Evolutionary conservation across 2,113 vertebrate species (phyloP), one percentile per base, ranked within the genome.

Genomic region (Cervus canadensis): DNA sequence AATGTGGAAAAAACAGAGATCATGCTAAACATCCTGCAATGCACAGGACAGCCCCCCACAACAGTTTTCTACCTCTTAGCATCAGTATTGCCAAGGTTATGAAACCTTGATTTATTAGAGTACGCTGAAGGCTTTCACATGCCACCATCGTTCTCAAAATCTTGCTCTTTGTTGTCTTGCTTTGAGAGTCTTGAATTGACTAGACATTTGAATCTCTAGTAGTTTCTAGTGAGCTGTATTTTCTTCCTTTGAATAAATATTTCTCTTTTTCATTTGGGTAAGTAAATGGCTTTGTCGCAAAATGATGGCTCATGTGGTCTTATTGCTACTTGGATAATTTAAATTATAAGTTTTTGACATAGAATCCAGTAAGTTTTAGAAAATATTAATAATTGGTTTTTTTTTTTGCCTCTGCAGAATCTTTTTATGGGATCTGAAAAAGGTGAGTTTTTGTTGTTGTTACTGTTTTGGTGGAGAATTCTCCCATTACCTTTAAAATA

Each of bases 401-500:
- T 36, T 83, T 54, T 71, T 90, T 86, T 93, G 97, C 95, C 76
- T 94, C 96, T 84, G 6, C 98, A 99, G 99, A 99, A 99, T 98
- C 99, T 99, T 30, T 99, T 99, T 98, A 99, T 99, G 99, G 99
- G 99, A 84, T 99, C 99, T 76, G 99, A 99, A 78, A 99, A 98
- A 99, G 99, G 99, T 99, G 98, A 99, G 98, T 87, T 36, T 64
- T 97, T 36, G 2, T 64, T 84, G 21, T 52, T 93, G 67, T 57
- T 94, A 6, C 6, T 83, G 30, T 91, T 93, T 82, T 93, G 48
- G 28, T 85, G 56, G n/a, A 36, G 54, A 91, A 85, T 60, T 91
- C 10, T 89, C 56, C 25, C 36, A 7, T 85, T 48, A 33, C 21
- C 45, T 83, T 95, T 28, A 48, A 28, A 81, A 26, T 30, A 54